Evolutionary conservation across 2,113 vertebrate genomes (phyloP).

Genomic region (Hassar affinis): DNA sequence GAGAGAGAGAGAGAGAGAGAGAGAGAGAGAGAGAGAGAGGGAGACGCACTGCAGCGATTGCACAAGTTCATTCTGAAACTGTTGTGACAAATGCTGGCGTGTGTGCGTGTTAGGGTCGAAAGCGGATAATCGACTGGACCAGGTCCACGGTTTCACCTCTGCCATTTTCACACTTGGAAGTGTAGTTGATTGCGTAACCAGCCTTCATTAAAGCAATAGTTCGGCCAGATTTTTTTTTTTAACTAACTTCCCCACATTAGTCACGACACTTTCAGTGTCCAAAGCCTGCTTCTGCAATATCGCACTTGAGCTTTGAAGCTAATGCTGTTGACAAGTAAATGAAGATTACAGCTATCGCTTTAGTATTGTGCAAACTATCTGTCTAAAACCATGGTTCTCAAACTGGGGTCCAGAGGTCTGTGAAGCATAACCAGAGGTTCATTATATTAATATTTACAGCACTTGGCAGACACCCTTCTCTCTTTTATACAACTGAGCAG

Average conservation of each 20-base stretch:
- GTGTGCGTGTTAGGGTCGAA: background rate
- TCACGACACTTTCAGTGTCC: background rate
- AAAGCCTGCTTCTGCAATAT: background rate
- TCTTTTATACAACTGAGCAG: too few relatives aligned
- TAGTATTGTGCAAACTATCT: background rate
- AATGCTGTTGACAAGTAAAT: background rate
- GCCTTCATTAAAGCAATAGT: background rate
- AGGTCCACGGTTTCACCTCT: background rate
- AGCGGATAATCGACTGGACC: background rate
- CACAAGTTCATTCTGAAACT: constrained; percentile 19
- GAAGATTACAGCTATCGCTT: background rate
- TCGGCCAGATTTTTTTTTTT: background rate
- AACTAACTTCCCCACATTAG: background rate
- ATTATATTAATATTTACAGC: background rate
- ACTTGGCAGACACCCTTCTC: too few relatives aligned
- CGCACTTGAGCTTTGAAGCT: background rate
- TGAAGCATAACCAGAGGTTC: background rate
- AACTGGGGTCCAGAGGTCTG: background rate
- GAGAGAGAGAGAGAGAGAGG: background rate
- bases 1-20: too few relatives aligned
- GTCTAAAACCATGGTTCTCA: background rate
- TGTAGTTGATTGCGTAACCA: background rate
- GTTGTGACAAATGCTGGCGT: background rate
- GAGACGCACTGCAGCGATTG: constrained; percentile 3
- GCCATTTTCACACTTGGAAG: background rate